Percentiles rank a stretch among this genome's conserved stretches.
phyloP scores from a whole-genome alignment of 2,113 vertebrate species.

The Grammomys dolichurus region DNA sequence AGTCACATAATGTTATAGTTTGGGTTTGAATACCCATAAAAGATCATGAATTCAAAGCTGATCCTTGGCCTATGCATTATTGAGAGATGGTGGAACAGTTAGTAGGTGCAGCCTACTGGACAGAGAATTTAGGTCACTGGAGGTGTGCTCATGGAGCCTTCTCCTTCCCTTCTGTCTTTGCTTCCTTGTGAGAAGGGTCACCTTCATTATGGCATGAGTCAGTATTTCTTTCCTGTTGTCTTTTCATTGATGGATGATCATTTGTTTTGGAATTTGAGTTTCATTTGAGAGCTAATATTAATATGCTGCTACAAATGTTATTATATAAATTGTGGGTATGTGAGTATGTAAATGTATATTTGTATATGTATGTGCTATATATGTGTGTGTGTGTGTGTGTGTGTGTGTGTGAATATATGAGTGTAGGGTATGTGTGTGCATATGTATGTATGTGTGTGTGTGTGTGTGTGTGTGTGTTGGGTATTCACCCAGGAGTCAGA shows the following conservation, averaged over 20 bases:
- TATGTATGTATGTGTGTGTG: neutral
- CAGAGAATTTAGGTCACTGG: neutral
- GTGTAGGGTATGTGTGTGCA: neutral
- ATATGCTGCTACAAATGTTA: neutral
- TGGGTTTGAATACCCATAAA: neutral
- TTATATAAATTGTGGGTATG: neutral
- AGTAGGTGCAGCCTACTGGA: neutral
- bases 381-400: neutral
- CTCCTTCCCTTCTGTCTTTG: neutral
- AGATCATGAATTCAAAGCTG: neutral
- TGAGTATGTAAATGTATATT: neutral
- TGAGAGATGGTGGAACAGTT: neutral
- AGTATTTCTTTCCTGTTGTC: neutral
- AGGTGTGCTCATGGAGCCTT: neutral
- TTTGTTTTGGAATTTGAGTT: slow-evolving; percentile 8
- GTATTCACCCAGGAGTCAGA: slow-evolving; percentile 9
- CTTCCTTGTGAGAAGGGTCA: neutral
- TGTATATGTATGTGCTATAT: too few species aligned
- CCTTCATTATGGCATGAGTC: neutral
- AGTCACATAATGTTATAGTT: neutral
- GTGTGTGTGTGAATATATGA: too few species aligned
- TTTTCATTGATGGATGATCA: neutral
- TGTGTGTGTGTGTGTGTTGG: neutral
- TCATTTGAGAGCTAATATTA: neutral
- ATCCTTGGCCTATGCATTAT: neutral